These are phyloP conservation scores for Pandemis cinnamomeana DNA, from an alignment of 2,888 invertebrate species.

Conservation along the genomic window DNA sequence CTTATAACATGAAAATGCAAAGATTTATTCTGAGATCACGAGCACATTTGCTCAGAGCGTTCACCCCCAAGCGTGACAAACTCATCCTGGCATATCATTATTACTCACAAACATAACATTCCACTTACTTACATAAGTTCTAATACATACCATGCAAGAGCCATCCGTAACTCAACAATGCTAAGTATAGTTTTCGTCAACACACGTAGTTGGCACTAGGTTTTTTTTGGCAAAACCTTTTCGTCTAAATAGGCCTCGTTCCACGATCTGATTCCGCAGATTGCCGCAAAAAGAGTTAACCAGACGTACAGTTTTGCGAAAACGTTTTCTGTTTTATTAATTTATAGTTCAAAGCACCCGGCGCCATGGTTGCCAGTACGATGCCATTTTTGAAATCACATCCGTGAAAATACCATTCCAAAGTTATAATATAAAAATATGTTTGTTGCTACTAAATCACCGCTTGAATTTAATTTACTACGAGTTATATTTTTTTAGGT, in stretches of 20 bases:
- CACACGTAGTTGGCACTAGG: not conserved
- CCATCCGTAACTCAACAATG: constrained; percentile 16
- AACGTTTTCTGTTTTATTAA: constrained; percentile 54
- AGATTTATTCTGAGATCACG: constrained; percentile 65
- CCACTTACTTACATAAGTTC: constrained; percentile 40
- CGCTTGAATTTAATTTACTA: too few relatives aligned
- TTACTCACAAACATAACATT: constrained; percentile 51
- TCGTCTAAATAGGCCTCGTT: constrained; percentile 48
- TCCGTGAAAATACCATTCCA: too few relatives aligned
- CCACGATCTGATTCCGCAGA: constrained; percentile 62
- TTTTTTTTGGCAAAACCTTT: constrained; percentile 26
- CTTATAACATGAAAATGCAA: constrained; percentile 47
- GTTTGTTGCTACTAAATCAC: too few relatives aligned
- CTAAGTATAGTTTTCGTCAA: constrained; percentile 15
- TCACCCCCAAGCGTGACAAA: constrained; percentile 74
- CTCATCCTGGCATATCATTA: constrained; percentile 70
- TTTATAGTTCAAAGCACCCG: constrained; percentile 58
- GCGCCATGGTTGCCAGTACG: not conserved
- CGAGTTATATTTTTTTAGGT: too few relatives aligned
- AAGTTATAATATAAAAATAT: too few relatives aligned
- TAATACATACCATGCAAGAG: constrained; percentile 1
- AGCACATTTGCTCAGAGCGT: constrained; percentile 71
- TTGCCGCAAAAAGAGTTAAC: constrained; percentile 60
- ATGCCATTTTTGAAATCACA: too few relatives aligned
- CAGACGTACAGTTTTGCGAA: constrained; percentile 48